A percentile compares a stretch with the other conserved stretches of the same genome.
Conservation (phyloP, 2,797 vertebrate genomes). For the Perodicticus potto region DNA sequence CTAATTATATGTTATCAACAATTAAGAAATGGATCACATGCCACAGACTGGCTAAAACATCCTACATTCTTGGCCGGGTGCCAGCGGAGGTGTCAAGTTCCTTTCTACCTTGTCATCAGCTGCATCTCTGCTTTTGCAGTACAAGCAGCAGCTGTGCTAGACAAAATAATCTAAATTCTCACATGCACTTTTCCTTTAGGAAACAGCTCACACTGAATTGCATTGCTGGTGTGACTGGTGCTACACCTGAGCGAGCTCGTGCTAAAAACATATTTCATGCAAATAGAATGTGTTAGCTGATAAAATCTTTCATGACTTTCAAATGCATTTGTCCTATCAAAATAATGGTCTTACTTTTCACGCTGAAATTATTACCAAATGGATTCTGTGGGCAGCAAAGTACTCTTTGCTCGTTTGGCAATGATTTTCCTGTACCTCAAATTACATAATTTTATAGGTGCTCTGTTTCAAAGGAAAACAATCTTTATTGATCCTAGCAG, state of each 20-base stretch:
- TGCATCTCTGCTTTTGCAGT: constrained; percentile 87
- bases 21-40: constrained; percentile 87
- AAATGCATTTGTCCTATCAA: constrained; percentile 61
- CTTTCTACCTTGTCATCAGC: constrained; percentile 88
- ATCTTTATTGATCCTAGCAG: constrained; percentile 83
- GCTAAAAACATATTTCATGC: constrained; percentile 75
- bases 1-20: constrained; percentile 88
- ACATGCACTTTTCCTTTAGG: constrained; percentile 85
- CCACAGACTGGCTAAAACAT: constrained; percentile 85
- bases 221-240: constrained; percentile 77
- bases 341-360: constrained; percentile 73
- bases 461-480: constrained; percentile 83
- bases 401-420: constrained; percentile 33
- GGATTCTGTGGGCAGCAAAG: constrained; percentile 43
- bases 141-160: constrained; percentile 86
- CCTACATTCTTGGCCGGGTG: constrained; percentile 84
- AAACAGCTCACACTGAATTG: constrained; percentile 83
- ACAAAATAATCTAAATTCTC: constrained; percentile 88
- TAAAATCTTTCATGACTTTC: constrained; percentile 74
- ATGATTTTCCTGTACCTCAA: constrained; percentile 81
- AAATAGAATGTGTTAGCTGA: constrained; percentile 73
- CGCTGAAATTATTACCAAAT: constrained; percentile 72
- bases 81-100: constrained; percentile 88
- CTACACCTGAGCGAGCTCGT: constrained; percentile 74
- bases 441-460: constrained; percentile 81